A percentile compares a stretch with the other conserved stretches of the same genome.
Conservation (phyloP, 2,113 vertebrate species). For the Psophia crepitans region DNA sequence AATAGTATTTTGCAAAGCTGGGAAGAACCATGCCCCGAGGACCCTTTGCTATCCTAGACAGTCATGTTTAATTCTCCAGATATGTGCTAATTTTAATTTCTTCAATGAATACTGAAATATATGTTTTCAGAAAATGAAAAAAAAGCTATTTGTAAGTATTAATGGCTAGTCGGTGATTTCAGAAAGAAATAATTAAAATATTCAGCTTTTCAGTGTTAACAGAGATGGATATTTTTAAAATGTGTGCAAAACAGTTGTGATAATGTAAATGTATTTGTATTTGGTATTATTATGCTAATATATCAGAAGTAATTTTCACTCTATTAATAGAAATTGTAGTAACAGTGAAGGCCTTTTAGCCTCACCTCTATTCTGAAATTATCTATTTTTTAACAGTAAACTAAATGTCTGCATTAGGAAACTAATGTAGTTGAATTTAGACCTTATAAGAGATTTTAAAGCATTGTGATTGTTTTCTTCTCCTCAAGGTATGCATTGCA, state of each 20-base stretch:
- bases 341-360: neutral
- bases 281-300: neutral
- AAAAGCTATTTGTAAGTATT: neutral
- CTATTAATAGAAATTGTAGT: neutral
- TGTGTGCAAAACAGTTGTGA: neutral
- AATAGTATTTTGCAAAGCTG: neutral
- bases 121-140: neutral
- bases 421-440: neutral
- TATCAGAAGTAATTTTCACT: neutral
- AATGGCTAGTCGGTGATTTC: neutral
- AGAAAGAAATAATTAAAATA: neutral
- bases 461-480: neutral
- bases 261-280: neutral
- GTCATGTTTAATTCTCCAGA: neutral
- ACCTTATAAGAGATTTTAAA: neutral
- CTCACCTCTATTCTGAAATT: neutral
- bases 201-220: neutral
- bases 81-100: neutral
- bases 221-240: neutral
- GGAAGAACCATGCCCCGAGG: neutral
- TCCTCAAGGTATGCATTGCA: neutral
- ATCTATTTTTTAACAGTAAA: neutral
- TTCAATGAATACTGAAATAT: neutral
- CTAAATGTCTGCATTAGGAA: neutral
- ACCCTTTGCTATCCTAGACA: neutral